Conservation (phyloP, 1,140 invertebrate genomes). For the Campoletis sonorensis region DNA sequence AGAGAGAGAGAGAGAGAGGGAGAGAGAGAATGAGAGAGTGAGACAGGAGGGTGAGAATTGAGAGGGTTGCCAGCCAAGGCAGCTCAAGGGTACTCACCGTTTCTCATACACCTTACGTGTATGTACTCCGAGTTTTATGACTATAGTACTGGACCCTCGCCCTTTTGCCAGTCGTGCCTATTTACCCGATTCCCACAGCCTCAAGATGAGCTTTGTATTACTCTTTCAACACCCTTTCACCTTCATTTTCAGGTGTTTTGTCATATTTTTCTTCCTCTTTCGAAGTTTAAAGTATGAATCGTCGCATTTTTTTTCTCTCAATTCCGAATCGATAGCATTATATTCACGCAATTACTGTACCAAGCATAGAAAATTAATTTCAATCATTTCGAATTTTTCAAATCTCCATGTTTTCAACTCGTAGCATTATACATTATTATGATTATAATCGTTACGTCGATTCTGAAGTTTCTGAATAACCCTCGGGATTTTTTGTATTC, state of each 20-base stretch:
- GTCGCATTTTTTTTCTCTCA: too few species aligned
- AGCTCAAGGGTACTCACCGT: constrained; percentile 47
- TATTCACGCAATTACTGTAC: too few species aligned
- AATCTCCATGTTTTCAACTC: too few species aligned
- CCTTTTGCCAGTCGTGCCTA: constrained; percentile 40
- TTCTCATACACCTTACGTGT: constrained; percentile 18
- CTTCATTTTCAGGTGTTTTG: background rate
- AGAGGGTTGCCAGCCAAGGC: constrained; percentile 41
- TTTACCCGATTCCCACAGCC: constrained; percentile 45
- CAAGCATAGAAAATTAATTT: background rate
- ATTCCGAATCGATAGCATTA: too few species aligned
- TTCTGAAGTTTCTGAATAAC: background rate
- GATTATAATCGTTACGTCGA: background rate
- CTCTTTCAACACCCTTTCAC: constrained; percentile 1
- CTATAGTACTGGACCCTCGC: constrained; percentile 12
- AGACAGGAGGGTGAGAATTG: constrained; percentile 40
- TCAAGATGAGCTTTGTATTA: constrained; percentile 26
- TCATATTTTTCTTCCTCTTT: background rate
- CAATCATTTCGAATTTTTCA: background rate
- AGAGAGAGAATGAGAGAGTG: constrained; percentile 29
- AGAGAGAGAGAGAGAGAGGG: too few species aligned
- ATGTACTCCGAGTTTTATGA: constrained; percentile 1
- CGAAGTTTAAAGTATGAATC: background rate
- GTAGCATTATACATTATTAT: background rate
- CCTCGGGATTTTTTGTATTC: background rate